Evolutionary conservation across 2,888 invertebrate species (phyloP).

Genomic region (Agriopis aurantiaria): DNA sequence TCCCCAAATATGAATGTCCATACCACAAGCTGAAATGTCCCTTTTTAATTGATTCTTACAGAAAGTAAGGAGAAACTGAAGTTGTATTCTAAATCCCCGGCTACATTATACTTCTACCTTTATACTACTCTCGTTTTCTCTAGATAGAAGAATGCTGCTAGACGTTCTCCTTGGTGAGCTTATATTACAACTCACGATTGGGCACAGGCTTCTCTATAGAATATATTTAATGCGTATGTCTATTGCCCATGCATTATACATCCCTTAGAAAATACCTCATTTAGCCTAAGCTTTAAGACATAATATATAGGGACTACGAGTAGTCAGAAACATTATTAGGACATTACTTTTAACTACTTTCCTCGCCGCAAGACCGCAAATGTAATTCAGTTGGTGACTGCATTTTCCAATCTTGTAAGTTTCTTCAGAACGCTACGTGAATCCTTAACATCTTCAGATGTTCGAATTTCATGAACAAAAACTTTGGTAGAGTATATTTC

Average conservation of each 20-base stretch:
- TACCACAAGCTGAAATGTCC: no score
- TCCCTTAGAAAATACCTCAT: no score
- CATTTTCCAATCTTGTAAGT: constrained; percentile 24
- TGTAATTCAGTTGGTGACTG: constrained; percentile 19
- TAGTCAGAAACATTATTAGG: neutral
- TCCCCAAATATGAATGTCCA: no score
- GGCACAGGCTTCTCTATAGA: neutral
- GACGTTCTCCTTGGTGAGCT: no score
- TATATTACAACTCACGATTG: no score
- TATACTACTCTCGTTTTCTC: no score
- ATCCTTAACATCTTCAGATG: constrained; percentile 12
- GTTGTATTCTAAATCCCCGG: no score
- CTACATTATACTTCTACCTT: no score
- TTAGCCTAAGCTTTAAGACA: neutral
- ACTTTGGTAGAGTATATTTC: constrained; percentile 12
- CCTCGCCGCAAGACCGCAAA: constrained; percentile 1
- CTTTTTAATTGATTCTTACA: neutral
- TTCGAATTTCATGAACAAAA: constrained; percentile 1
- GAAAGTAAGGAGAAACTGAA: neutral
- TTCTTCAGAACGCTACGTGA: constrained; percentile 13
- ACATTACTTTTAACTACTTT: constrained; percentile 14
- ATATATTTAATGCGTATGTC: neutral
- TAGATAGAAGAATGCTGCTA: no score
- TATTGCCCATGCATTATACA: no score
- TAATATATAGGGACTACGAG: neutral